Conservation (phyloP, 2,113 vertebrate genomes). For the Oenanthe melanoleuca region DNA sequence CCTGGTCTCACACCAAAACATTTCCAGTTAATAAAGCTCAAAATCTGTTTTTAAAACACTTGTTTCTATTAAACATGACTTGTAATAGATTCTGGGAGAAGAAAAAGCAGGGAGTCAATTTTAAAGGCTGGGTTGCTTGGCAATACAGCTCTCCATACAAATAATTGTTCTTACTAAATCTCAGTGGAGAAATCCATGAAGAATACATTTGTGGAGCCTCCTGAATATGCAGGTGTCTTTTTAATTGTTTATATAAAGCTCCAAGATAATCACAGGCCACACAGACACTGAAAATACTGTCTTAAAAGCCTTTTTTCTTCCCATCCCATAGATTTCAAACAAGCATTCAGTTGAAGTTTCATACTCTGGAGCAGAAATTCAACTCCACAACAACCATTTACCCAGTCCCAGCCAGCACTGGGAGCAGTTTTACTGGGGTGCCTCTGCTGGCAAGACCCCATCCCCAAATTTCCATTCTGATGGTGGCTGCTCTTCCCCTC, state of each 20-base stretch:
- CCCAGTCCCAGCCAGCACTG: background rate
- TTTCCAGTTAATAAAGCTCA: background rate
- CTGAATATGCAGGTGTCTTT: background rate
- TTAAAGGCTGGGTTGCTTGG: background rate
- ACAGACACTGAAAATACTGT: background rate
- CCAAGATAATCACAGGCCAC: background rate
- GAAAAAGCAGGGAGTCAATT: background rate
- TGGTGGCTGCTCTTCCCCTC: background rate
- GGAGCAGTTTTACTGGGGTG: background rate
- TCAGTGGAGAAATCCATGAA: background rate
- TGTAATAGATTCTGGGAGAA: background rate
- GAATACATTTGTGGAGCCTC: background rate
- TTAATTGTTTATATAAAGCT: background rate
- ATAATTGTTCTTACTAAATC: background rate
- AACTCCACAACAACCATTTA: background rate
- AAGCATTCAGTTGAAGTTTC: background rate
- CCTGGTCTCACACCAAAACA: background rate
- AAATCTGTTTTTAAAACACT: background rate
- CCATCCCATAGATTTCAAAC: background rate
- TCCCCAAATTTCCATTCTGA: background rate
- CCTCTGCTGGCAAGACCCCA: background rate
- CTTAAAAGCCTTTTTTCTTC: background rate
- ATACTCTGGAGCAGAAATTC: background rate
- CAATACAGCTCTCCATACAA: background rate
- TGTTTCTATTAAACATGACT: background rate